phyloP scores from a whole-genome alignment of 1,140 invertebrate genomes.

The Chrysoperla carnea region DNA sequence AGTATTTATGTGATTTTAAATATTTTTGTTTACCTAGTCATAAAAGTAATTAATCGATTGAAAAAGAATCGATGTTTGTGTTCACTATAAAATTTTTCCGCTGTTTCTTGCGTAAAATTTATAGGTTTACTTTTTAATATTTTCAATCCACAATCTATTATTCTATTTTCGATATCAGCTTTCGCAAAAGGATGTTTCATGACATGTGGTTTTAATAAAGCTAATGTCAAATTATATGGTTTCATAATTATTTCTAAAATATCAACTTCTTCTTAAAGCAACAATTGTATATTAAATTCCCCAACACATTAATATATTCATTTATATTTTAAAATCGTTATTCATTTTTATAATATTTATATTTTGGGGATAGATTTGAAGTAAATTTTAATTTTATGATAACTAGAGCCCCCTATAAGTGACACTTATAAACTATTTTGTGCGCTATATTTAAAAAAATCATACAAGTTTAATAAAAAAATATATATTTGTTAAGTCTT shows the following conservation, averaged over 20 bases:
- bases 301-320: too few relatives aligned
- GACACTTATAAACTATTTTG: too few relatives aligned
- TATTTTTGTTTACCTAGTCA: conserved; percentile 45
- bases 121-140: conserved; percentile 51
- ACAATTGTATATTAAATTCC: too few relatives aligned
- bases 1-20: background rate
- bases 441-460: too few relatives aligned
- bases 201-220: conserved; percentile 58
- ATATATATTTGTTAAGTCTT: too few relatives aligned
- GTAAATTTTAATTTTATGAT: too few relatives aligned
- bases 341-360: too few relatives aligned
- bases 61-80: conserved; percentile 79
- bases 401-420: too few relatives aligned
- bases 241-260: conserved; percentile 6
- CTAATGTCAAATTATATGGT: conserved; percentile 38
- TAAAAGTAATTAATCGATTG: conserved; percentile 68
- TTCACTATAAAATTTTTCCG: conserved; percentile 64
- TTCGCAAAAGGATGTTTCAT: conserved; percentile 46
- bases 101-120: conserved; percentile 38
- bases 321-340: too few relatives aligned
- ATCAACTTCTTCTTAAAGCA: too few relatives aligned
- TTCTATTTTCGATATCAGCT: conserved; percentile 44
- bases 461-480: too few relatives aligned
- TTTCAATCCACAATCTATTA: conserved; percentile 54
- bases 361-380: too few relatives aligned